Conservation (phyloP, 30 jellyfish, hydroid and myxozoan genomes). For the Aurelia coerulea region DNA sequence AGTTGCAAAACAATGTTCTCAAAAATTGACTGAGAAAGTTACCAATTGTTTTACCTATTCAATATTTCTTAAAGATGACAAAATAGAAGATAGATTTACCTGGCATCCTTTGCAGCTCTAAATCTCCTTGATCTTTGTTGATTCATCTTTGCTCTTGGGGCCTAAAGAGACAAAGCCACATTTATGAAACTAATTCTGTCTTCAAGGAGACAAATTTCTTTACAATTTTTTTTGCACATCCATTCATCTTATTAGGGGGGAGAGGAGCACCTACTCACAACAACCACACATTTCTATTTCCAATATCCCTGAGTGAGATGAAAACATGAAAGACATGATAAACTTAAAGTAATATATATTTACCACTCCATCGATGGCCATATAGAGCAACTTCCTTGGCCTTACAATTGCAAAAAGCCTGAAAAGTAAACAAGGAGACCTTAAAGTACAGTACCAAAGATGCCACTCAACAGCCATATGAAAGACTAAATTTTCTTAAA, state of each 20-base stretch:
- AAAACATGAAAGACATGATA: too few species aligned
- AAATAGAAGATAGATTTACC: conserved; percentile 32
- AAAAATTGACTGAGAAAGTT: neutral
- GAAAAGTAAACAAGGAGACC: neutral
- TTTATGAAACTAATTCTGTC: neutral
- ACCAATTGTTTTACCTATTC: neutral
- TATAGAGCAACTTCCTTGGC: conserved; percentile 94
- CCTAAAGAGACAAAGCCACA: conserved; percentile 48
- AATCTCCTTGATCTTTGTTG: conserved; percentile 99
- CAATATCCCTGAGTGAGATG: too few species aligned
- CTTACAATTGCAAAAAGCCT: conserved; percentile 95
- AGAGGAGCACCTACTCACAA: too few species aligned
- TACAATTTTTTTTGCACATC: too few species aligned
- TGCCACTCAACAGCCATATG: too few species aligned
- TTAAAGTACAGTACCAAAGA: neutral
- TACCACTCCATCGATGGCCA: conserved; percentile 99
- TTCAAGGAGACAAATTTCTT: too few species aligned
- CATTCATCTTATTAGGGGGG: too few species aligned
- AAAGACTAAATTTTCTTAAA: too few species aligned
- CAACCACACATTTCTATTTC: too few species aligned
- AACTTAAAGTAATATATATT: conserved; percentile 61
- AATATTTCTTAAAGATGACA: neutral
- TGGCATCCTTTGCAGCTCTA: conserved; percentile 97
- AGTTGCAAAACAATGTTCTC: neutral
- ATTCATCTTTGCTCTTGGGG: conserved; percentile 99